Percentiles rank a stretch among this genome's conserved stretches.
phyloP scores from a whole-genome alignment of 2,888 invertebrate species.

The Diplazon laetatorius region DNA sequence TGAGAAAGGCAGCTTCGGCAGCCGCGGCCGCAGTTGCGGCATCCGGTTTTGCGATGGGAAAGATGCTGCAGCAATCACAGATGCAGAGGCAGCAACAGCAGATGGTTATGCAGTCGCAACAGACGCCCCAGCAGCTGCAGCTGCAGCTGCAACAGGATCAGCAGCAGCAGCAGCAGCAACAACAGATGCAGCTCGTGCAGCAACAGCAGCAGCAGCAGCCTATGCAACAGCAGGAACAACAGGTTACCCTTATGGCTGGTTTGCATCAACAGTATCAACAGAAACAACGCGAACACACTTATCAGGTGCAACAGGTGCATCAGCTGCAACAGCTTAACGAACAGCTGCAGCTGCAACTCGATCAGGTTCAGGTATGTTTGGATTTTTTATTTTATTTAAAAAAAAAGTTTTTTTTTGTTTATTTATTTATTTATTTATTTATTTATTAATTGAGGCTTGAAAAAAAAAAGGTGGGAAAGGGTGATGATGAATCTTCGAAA shows the following conservation, averaged over 20 bases:
- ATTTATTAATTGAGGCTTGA: too few relatives aligned
- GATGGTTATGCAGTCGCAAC: slow-evolving; percentile 83
- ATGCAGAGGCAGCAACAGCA: slow-evolving; percentile 76
- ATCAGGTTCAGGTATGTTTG: slow-evolving; percentile 77
- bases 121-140: slow-evolving; percentile 71
- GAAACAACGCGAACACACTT: slow-evolving; percentile 78
- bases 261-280: slow-evolving; percentile 77
- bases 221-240: slow-evolving; percentile 77
- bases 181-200: too few relatives aligned
- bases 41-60: slow-evolving; percentile 66
- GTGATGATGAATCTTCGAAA: too few relatives aligned
- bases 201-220: slow-evolving; percentile 23
- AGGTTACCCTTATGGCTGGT: slow-evolving; percentile 79
- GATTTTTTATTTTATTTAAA: not conserved
- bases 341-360: slow-evolving; percentile 79
- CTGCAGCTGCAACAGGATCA: slow-evolving; percentile 53
- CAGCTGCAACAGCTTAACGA: slow-evolving; percentile 81
- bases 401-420: not conserved
- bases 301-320: slow-evolving; percentile 79
- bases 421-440: too few relatives aligned
- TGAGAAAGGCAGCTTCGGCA: slow-evolving; percentile 85
- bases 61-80: slow-evolving; percentile 68
- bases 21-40: slow-evolving; percentile 68
- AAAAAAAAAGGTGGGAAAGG: too few relatives aligned
- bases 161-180: too few relatives aligned